phyloP scores from a whole-genome alignment of 2,888 invertebrate species.

The Mesorhabditis spiculigera region DNA sequence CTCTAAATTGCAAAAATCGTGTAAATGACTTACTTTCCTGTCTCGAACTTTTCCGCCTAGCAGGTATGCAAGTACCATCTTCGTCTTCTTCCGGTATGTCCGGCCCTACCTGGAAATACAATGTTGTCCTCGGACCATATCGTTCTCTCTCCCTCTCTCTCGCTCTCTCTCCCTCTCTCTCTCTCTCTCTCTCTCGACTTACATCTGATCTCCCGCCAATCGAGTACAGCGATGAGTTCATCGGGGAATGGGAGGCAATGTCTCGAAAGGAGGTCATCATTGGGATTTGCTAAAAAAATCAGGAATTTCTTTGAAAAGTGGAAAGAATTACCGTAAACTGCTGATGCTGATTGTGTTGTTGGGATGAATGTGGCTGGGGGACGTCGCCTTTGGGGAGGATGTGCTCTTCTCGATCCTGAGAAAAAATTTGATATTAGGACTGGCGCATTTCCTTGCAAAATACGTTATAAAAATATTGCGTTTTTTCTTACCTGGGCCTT shows the following conservation, averaged over 20 bases:
- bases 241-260: conserved; percentile 37
- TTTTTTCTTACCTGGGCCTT: not conserved
- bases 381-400: conserved; percentile 2
- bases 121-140: not conserved
- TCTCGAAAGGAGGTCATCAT: conserved; percentile 53
- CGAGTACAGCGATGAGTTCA: conserved; percentile 34
- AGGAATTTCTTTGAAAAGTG: not conserved
- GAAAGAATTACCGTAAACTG: not conserved
- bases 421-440: too few relatives aligned
- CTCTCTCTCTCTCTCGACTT: not conserved
- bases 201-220: conserved; percentile 34
- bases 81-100: conserved; percentile 40
- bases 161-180: not conserved
- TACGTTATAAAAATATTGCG: too few relatives aligned
- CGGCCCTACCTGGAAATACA: conserved; percentile 15
- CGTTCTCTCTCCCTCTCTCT: not conserved
- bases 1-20: not conserved
- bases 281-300: conserved; percentile 16
- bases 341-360: not conserved
- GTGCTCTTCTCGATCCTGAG: not conserved
- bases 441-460: too few relatives aligned
- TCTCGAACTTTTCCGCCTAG: not conserved
- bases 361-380: not conserved
- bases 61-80: conserved; percentile 9
- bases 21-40: not conserved